Evolutionary conservation across 2,113 vertebrate genomes (phyloP), one percentile per base, ranked within the genome.

Genomic region (Poecilia latipinna): DNA sequence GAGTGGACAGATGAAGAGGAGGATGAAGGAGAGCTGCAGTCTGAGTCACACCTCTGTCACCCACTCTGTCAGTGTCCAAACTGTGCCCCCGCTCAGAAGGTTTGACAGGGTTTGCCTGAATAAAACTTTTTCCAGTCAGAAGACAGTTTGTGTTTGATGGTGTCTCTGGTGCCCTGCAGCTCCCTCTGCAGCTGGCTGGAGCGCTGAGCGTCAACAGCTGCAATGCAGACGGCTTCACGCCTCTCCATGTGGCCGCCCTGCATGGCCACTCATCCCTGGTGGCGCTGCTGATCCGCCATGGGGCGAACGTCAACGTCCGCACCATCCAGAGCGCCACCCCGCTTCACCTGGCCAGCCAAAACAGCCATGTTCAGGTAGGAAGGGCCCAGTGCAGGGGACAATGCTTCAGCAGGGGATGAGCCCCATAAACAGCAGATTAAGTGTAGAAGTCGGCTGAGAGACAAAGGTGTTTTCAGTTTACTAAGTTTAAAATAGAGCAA

Each of bases 1-100:
- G 98, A 97, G 77, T 99, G 97, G 98, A 69, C 93, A 8, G 97
- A 99, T 6, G 95, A 96, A n/a, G 96, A 97, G 13, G 92, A 90
- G 8, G 93, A 88, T 11, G 84, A 95, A 0, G 94, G 88, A 0
- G 48, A n/a, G 63, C 70, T 68, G 17, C 32, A 65, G 8, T 61
- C 77, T 0, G 93, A 94, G 32, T 76, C 80, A 1, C 94, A 94
- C 24, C 93, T 98, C 57, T 99, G 98, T 79, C 98, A 99, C 75
- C 98, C 98, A 0, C 91, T 99, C 85, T 99, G 98, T 88, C 97
- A 98, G 86, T 99, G 98, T 85, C 82, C 93, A 2, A 94, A 85
- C 69, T 99, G 98, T 65, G 96, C 95, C 26, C 97, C 97, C 28
- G 86, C 87, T 65, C 97, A 98, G 83, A 98, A 98, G 97, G 97